These are phyloP conservation scores for Euzetes globulus DNA, from an alignment of 2,888 invertebrate species.

Conservation along the genomic window DNA sequence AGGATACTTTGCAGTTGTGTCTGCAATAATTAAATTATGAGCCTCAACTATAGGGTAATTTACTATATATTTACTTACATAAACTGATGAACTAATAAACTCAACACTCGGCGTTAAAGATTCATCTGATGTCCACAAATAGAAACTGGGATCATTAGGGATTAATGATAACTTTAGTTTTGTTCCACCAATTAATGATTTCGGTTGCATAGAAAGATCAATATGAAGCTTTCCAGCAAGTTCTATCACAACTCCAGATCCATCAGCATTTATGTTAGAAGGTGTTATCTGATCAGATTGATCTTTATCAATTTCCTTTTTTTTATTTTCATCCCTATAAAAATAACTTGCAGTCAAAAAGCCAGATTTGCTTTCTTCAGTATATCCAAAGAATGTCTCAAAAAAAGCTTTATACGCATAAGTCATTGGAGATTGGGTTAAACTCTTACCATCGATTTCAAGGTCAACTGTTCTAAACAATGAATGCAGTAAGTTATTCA, in stretches of 20 bases:
- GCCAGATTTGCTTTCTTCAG: background rate
- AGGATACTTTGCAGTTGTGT: slow-evolving; percentile 2
- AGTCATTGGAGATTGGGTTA: background rate
- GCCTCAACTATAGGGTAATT: background rate
- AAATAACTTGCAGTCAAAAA: background rate
- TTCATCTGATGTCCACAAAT: background rate
- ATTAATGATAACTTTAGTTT: background rate
- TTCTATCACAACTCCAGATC: background rate
- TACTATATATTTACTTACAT: background rate
- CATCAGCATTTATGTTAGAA: background rate
- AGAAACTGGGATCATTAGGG: background rate
- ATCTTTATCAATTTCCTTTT: background rate
- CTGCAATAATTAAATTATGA: background rate
- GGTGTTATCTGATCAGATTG: background rate
- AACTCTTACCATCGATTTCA: background rate
- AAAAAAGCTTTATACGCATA: slow-evolving; percentile 7
- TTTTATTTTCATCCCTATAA: background rate
- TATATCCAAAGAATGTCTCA: background rate
- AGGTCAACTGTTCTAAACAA: slow-evolving; percentile 3
- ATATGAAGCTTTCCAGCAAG: background rate
- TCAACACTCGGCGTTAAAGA: background rate
- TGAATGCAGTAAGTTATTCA: slow-evolving; percentile 15
- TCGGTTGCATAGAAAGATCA: slow-evolving; percentile 9
- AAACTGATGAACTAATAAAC: background rate
- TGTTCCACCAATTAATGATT: background rate